Evolutionary conservation across 2,888 invertebrate species (phyloP), one percentile per base, ranked within the genome.

Genomic region (Andrena fulva): DNA sequence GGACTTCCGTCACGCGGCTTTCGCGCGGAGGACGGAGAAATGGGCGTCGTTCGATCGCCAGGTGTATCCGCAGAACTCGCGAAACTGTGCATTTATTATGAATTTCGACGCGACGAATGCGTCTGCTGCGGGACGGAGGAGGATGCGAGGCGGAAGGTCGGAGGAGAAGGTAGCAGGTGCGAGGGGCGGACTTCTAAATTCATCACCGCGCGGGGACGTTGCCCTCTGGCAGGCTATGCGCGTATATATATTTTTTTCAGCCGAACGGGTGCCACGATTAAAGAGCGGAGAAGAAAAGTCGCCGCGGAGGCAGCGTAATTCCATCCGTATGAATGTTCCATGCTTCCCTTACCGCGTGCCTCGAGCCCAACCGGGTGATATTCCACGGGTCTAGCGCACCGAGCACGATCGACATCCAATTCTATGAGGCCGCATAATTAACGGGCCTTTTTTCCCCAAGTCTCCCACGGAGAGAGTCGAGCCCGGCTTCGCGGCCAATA

Each of bases 221-320:
- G 87, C 82, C 87, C 88, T 85, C 83, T 42, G 64, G 56, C 77
- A 67, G 27, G 56, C 16, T 42, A 4, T 16, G 16, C 27, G 42
- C 54, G 8, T 27, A 10, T 72, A 63, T 77, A 75, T 84, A 81
- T 82, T 66, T 87, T 86, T 86, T 88, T 85, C 75, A 82, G 63
- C 33, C 73, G 71, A 85, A 80, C 67, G 79, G 67, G 84, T 69
- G 72, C 68, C 82, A 64, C 82, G 86, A 86, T 87, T 86, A 86
- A 87, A 85, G 81, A 84, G 84, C 48, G 75, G 85, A 76, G 85
- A 80, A 84, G 80, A 86, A 86, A 85, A 85, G 86, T 86, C 86
- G 77, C 84, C 78, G 83, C 73, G 72, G 80, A 78, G 84, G 77
- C 84, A 84, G 81, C 84, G 80, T 82, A 85, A 82, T 85, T 85